phyloP scores from a whole-genome alignment of 2,797 vertebrate species.

The Dicrostonyx torquatus region DNA sequence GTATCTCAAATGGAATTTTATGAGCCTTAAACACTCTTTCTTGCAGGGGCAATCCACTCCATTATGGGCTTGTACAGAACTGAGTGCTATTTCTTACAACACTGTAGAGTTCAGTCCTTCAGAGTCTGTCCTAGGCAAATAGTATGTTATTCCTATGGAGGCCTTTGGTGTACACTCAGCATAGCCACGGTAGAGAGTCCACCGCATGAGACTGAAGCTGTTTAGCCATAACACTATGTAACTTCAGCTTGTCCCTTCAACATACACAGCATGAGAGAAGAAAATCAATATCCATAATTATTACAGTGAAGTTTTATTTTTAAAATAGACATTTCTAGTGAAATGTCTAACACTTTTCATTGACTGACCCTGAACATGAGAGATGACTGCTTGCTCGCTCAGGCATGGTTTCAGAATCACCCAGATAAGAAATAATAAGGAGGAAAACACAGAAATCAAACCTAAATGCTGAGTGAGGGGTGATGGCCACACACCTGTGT shows the following conservation, averaged over 20 bases:
- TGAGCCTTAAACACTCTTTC: background rate
- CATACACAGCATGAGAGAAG: background rate
- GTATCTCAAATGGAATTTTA: background rate
- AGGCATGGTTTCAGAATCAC: background rate
- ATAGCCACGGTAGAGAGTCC: background rate
- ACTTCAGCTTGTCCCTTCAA: background rate
- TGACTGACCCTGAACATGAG: background rate
- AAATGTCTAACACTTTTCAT: constrained; percentile 18
- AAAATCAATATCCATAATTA: background rate
- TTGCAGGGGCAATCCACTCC: background rate
- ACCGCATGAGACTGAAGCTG: background rate
- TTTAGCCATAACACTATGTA: background rate
- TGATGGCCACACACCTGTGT: background rate
- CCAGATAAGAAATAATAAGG: constrained; percentile 40
- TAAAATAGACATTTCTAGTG: constrained; percentile 42
- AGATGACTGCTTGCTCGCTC: background rate
- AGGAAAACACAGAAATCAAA: background rate
- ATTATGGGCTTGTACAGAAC: background rate
- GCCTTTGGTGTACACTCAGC: background rate
- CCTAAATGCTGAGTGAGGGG: background rate
- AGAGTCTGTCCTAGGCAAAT: background rate
- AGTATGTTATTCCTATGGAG: background rate
- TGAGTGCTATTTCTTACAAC: background rate
- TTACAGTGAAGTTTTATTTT: constrained; percentile 23
- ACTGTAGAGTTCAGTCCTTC: background rate